Evolutionary conservation across 2,113 vertebrate genomes (phyloP).

Genomic region (Plestiodon gilberti): DNA sequence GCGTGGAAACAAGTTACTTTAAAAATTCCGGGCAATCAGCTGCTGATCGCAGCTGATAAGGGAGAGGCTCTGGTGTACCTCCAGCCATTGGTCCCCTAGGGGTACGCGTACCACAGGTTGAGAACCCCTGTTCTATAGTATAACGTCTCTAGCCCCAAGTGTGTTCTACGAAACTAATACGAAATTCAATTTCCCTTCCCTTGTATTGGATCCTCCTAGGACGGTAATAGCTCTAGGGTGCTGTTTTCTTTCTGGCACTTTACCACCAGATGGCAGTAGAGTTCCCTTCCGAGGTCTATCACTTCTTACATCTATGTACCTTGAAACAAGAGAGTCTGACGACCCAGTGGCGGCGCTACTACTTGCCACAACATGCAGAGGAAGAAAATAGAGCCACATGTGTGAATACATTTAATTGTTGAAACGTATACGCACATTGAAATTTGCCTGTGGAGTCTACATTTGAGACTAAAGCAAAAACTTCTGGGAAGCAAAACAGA

Average conservation of each 20-base stretch:
- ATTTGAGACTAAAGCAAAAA: not conserved
- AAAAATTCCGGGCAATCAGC: no score
- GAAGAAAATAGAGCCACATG: not conserved
- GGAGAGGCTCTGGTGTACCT: no score
- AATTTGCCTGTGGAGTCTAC: not conserved
- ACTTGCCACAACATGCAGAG: not conserved
- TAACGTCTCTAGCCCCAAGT: not conserved
- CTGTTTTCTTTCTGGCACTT: not conserved
- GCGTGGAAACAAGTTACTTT: no score
- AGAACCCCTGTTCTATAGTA: no score
- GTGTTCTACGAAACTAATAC: not conserved
- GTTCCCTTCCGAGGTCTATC: not conserved
- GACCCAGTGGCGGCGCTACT: not conserved
- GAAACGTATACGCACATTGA: not conserved
- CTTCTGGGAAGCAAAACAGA: not conserved
- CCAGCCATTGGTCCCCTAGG: no score
- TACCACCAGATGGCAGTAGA: slow-evolving; percentile 39
- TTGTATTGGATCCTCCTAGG: not conserved
- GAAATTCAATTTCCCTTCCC: not conserved
- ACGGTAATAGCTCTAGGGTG: no score
- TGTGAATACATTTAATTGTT: not conserved
- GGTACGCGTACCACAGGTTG: no score
- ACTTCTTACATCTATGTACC: accelerated
- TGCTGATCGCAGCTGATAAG: no score
- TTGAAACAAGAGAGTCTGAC: not conserved